Base-by-base conservation (phyloP, 2,797 vertebrate genomes). In the Squalus acanthias region DNA sequence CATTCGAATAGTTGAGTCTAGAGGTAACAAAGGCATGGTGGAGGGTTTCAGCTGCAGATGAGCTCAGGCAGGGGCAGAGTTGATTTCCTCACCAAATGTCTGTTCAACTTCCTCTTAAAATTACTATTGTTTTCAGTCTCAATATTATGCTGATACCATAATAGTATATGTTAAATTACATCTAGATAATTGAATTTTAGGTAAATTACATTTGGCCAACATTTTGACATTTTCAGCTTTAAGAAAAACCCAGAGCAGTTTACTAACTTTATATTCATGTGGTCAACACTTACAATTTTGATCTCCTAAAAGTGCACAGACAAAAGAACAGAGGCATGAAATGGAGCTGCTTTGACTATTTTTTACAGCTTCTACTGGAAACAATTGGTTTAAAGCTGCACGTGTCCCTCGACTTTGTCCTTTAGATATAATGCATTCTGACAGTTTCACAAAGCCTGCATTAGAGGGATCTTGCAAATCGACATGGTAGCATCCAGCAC, bases 321-420 rank as follows among this genome's bases (percentile, higher is more conserved):
- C 50, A 17, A 50, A 95, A 57, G 69, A 95, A 95, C 94, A 60
- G 15, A 95, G 70, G 70, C 13, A 17, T 20, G 29, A 53, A 57
- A 76, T 76, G 26, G 70, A 76, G 70, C 53, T n/a, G 46, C 33
- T 95, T 39, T 95, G 50, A 29, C 29, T 10, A 95, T 76, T 95
- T 76, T 74, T 22, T 33, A 57, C 10, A 53, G 50, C 50, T 53
- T 72, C 24, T 95, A 76, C 94, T 17, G 70, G 50, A 74, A 95
- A 95, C 29, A 95, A 74, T 60, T 95, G 94, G 50, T 95, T 76
- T 72, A 95, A 57, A 95, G 72, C 53, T 95, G 70, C 70, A 95
- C 50, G 70, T 24, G 69, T 57, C 60, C 70, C 50, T 17, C 15
- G 50, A 33, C 50, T 70, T 33, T n/a, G 50, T 29, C 69, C 69